A percentile compares a stretch with the other conserved stretches of the same genome.
These are phyloP conservation scores for Hydroisotoma schaefferi DNA, from an alignment of 2,888 invertebrate genomes.

Conservation along the genomic window DNA sequence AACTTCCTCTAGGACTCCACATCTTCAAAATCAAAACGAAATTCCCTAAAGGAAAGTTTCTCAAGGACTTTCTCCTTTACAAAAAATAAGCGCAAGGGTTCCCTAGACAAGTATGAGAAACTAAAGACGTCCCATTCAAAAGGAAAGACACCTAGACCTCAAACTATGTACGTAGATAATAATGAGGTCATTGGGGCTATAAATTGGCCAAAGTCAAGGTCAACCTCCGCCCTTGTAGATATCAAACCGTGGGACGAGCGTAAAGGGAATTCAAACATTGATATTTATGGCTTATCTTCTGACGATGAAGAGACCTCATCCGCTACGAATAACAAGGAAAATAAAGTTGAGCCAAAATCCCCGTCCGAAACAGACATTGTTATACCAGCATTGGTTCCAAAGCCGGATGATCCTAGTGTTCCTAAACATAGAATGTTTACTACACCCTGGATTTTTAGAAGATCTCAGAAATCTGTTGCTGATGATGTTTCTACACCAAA, in stretches of 20 bases:
- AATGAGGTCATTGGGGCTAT: conserved; percentile 15
- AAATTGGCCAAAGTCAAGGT: conserved; percentile 11
- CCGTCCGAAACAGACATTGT: background rate
- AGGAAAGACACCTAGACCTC: conserved; percentile 5
- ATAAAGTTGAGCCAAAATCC: conserved; percentile 12
- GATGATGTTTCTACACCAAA: background rate
- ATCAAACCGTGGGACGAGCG: conserved; percentile 29
- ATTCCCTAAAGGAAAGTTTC: conserved; percentile 30
- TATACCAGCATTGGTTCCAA: conserved; percentile 21
- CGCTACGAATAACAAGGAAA: background rate
- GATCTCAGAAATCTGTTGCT: background rate
- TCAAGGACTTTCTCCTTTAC: conserved; percentile 28
- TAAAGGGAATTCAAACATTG: conserved; percentile 3
- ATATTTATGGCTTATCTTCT: conserved; percentile 15
- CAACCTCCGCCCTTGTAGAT: conserved; percentile 23
- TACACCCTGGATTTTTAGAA: conserved; percentile 19
- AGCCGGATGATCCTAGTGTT: conserved; percentile 15
- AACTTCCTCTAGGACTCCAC: too few relatives aligned
- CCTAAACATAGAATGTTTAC: conserved; percentile 38
- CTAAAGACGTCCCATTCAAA: background rate
- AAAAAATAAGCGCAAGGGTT: conserved; percentile 11
- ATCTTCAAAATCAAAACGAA: conserved; percentile 6
- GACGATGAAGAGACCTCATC: conserved; percentile 11
- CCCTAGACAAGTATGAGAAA: conserved; percentile 13
- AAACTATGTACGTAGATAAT: conserved; percentile 22